Evolutionary conservation across 1,140 invertebrate species (phyloP).

Genomic region (Paralvinella palmiformis): DNA sequence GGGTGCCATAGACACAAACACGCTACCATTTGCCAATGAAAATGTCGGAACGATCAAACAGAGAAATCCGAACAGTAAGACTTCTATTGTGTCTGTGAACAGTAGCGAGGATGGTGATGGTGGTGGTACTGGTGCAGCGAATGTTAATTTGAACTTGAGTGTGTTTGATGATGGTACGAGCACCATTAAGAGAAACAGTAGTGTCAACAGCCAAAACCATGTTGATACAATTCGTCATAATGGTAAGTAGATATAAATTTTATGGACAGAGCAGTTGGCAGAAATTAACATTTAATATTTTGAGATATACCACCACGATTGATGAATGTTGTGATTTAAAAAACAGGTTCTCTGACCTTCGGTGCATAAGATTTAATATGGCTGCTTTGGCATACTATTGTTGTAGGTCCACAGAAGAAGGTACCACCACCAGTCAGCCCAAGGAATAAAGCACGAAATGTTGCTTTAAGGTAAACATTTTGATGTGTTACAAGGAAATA

Average conservation of each 20-base stretch:
- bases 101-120: neutral
- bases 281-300: no score
- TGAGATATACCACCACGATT: no score
- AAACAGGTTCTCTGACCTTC: no score
- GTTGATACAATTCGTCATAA: neutral
- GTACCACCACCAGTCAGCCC: no score
- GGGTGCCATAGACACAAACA: conserved; percentile 76
- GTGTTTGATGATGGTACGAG: neutral
- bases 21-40: conserved; percentile 96
- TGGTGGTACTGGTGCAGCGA: neutral
- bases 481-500: no score
- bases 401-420: neutral
- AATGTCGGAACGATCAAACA: conserved; percentile 97
- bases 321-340: no score
- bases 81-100: conserved; percentile 2
- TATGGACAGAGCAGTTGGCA: neutral
- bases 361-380: no score
- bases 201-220: neutral
- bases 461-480: no score
- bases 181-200: neutral
- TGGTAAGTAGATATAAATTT: neutral
- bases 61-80: conserved; percentile 37
- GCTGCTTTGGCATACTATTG: no score
- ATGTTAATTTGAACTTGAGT: neutral
- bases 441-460: no score